Base-by-base conservation (phyloP, 2,888 invertebrate species). In the Tetragonisca angustula region DNA sequence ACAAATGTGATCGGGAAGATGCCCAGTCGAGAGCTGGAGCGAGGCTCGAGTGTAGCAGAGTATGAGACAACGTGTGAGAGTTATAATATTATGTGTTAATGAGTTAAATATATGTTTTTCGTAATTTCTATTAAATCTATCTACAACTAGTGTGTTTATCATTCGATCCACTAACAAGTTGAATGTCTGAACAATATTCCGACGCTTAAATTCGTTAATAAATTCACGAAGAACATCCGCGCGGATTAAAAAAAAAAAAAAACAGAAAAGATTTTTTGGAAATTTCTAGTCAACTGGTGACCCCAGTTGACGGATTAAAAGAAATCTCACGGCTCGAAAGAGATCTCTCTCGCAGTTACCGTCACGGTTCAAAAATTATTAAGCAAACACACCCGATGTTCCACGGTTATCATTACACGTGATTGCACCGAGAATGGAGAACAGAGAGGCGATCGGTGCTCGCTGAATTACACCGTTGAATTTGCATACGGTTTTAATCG, bases 401-500 rank as follows among this genome's bases (percentile, higher is more conserved):
- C 56, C 24, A 32, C 19, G 83, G 24, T 76, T 83, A 76, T 83
- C 83, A 69, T 74, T 70, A 81, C 64, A 43, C 65, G 19, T 69
- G 69, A 81, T 81, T 74, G 56, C 36, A 2, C 50, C 0, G n/a
- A 21, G 36, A 6, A 19, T 21, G 62, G 24, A 61, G 50, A 1
- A 17, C 21, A 24, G 27, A 27, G 21, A 11, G 15, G 24, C 21
- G 61, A 59, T 50, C 61, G 19, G 52, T 11, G 6, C 70, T 52
- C 32, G 13, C 49, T 56, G 64, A 68, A 56, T 71, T 61, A 52
- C 62, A 15, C 15, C 68, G 36, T 9, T 36, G 68, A 76, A 83
- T 83, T 83, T 83, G 77, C 84, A 84, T 84, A 71, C 79, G 19
- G 61, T 84, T 75, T 77, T 84, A 84, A 84, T 84, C 84, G 76